Percentiles rank a stretch among this genome's conserved stretches.
Evolutionary conservation across 2,888 invertebrate genomes (phyloP).

Genomic region (Lypha dubia): DNA sequence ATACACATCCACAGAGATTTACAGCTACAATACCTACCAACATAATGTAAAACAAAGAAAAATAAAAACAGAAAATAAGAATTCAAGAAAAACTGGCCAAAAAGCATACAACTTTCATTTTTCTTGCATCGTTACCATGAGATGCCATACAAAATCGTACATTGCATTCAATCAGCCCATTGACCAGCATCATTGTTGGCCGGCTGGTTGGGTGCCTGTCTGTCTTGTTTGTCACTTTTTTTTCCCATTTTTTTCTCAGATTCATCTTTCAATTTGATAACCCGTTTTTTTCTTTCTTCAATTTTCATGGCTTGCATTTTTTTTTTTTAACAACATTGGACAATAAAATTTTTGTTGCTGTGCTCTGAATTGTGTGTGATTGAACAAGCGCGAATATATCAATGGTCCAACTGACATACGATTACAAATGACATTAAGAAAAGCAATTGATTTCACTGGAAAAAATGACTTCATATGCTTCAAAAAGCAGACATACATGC

Average conservation of each 20-base stretch:
- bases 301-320: slow-evolving; percentile 17
- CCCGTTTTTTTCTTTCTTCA: slow-evolving; percentile 25
- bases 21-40: not conserved
- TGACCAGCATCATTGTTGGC: slow-evolving; percentile 47
- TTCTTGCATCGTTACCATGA: slow-evolving; percentile 31
- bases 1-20: slow-evolving; percentile 8
- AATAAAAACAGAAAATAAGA: slow-evolving; percentile 8
- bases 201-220: slow-evolving; percentile 7
- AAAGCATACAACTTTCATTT: slow-evolving; percentile 59
- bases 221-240: slow-evolving; percentile 11
- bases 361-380: slow-evolving; percentile 17
- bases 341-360: slow-evolving; percentile 27
- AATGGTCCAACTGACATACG: slow-evolving; percentile 43
- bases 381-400: slow-evolving; percentile 10
- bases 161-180: slow-evolving; percentile 40
- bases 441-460: slow-evolving; percentile 62
- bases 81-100: slow-evolving; percentile 42
- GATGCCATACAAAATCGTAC: slow-evolving; percentile 29
- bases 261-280: slow-evolving; percentile 36
- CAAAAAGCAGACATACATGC: not conserved
- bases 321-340: slow-evolving; percentile 33
- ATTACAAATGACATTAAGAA: slow-evolving; percentile 60
- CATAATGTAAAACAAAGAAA: not conserved
- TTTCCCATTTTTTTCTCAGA: not conserved
- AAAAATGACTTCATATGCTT: slow-evolving; percentile 24